phyloP scores from a whole-genome alignment of 2,888 invertebrate species.

The Ephialtes manifestator region DNA sequence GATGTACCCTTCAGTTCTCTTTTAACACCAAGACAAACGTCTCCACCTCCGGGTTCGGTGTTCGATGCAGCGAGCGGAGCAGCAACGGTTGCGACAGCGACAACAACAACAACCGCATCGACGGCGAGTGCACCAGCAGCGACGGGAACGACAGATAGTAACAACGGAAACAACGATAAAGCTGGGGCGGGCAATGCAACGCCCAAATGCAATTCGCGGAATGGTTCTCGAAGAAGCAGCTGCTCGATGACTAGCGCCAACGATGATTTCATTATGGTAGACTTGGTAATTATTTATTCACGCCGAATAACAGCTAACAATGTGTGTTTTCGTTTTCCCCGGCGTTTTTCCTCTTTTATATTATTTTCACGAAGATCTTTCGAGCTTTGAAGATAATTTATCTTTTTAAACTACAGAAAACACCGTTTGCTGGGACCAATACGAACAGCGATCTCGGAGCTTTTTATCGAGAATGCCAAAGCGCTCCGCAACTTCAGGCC shows the following conservation, averaged over 20 bases:
- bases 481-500: constrained; percentile 89
- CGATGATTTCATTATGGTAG: constrained; percentile 91
- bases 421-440: constrained; percentile 92
- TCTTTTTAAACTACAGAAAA: constrained; percentile 88
- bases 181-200: constrained; percentile 81
- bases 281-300: constrained; percentile 88
- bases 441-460: constrained; percentile 91
- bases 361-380: background rate
- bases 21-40: constrained; percentile 84
- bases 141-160: constrained; percentile 75
- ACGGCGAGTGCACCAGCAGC: constrained; percentile 57
- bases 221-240: constrained; percentile 86
- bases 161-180: constrained; percentile 83
- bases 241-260: constrained; percentile 87
- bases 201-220: constrained; percentile 84
- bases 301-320: constrained; percentile 62
- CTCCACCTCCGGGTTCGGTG: constrained; percentile 79
- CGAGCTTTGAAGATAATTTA: background rate
- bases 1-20: constrained; percentile 90
- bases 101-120: constrained; percentile 57
- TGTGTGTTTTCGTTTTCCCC: constrained; percentile 38
- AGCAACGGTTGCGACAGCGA: constrained; percentile 51
- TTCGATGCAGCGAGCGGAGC: constrained; percentile 72
- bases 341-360: constrained; percentile 29
- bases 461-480: constrained; percentile 93